Base-by-base conservation (phyloP, 2,113 vertebrate genomes). In the Orthonyx spaldingii region DNA sequence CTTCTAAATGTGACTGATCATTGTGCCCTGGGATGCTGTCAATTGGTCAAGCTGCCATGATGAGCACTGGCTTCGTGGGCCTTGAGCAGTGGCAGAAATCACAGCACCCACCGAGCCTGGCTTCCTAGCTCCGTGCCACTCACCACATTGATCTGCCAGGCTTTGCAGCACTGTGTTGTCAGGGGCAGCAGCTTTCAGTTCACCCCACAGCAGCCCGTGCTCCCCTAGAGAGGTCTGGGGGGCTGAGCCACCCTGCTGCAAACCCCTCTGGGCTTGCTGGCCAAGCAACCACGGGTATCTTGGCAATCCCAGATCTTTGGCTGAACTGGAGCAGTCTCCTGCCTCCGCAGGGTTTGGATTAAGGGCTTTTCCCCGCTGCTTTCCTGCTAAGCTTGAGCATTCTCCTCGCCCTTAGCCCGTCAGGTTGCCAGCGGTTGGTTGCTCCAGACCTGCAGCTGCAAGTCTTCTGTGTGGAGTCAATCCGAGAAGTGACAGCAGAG, bases 61-160 rank as follows among this genome's bases (percentile, higher is more conserved):
- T 93, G 82, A 82, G 47, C 65, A 65, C 57, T 96, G 95, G 94
- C 87, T 97, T 92, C 64, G 74, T 52, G 37, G 75, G 90, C 94
- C 93, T 85, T 92, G 93, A 84, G 90, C 93, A 84, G 90, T 79
- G 6, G 7, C 84, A 94, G 93, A 88, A 70, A 91, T 95, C 80
- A 75, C 85, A 87, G 80, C 87, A 90, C 83, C 79, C 91, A 91
- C 75, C 94, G 90, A 68, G 56, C 66, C 44, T 60, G 4, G 10
- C 65, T 78, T 75, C 30, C 33, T 14, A 50, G 69, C 70, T 89
- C 52, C 0, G 0, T 80, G 87, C 76, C 8, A 26, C 30, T 89
- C 61, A 18, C 61, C 52, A 44, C 74, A 32, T 63, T 0, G 17
- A 85, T 89, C 83, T 90, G 70, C 78, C 70, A 69, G 86, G 87